Evolutionary conservation across 2,113 vertebrate species (phyloP), one percentile per base, ranked within the genome.

Genomic region (Microcebus lehilahytsara): DNA sequence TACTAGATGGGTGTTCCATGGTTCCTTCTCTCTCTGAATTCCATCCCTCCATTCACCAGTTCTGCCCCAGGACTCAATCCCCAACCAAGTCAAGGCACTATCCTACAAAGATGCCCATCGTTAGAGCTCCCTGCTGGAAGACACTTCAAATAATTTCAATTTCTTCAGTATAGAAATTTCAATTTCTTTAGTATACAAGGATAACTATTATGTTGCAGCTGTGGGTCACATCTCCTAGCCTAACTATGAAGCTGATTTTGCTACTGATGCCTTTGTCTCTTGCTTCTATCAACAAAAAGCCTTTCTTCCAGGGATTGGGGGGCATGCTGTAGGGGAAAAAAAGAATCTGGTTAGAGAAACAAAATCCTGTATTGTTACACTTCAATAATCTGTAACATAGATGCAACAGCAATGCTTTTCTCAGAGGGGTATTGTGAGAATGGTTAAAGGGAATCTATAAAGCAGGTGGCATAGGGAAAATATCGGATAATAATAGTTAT

Each of bases 311-410:
- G 6, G 11, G 8, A 2, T 10, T 74, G 8, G 46, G 49, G 2
- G 12, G 1, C 12, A 8, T 9, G 0, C 3, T 51, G 34, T 2
- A 53, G 16, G 10, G 14, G 4, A 5, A 25, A 5, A 40, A 30
- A 14, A 42, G 22, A 69, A 85, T 5, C 53, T 85, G 30, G 0
- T 74, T 64, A 58, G 37, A 83, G 30, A 90, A 51, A 71, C 30
- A 74, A 91, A 88, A 37, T 40, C 11, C 16, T 89, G 2, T 20
- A 51, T 80, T 25, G 6, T 17, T 71, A 1, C 37, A 30, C 17
- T 51, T 77, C 23, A 49, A 0, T 30, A n/a, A 85, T 88, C 20
- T 87, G 4, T 34, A 53, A 93, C 92, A 69, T 25, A 49, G 14
- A 64, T 62, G 40, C 13, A 90, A 8, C 23, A 78, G 46, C 9